Base-by-base conservation (phyloP, 2,797 vertebrate species). In the Phrynocephalus forsythii region DNA sequence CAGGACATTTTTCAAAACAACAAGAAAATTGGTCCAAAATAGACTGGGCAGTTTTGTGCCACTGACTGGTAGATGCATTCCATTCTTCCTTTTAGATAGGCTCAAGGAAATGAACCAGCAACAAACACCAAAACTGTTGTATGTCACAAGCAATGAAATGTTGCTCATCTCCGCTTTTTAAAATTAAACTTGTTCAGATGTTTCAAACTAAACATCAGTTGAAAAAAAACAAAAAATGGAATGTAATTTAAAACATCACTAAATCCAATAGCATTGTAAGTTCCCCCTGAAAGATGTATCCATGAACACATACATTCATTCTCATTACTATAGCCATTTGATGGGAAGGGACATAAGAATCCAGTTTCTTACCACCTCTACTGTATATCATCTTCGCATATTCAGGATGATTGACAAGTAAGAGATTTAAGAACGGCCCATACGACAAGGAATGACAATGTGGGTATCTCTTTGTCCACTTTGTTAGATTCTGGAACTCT, bases 381-480 rank as follows among this genome's bases (percentile, higher is more conserved):
- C 95, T 89, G 78, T 97, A 94, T 16, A 98, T 26, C 13, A 97
- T 96, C 95, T 98, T 98, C n/a, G 90, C 97, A 91, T 98, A 98
- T 83, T 98, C 97, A 3, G 98, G 97, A 63, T 98, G 97, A 88
- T 97, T 97, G 90, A 98, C 95, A 80, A 85, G 95, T 69, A 98
- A 88, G 67, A 94, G 83, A 71, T 91, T 92, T 50, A 96, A 0
- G 48, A 96, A 96, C 1, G 95, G 97, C 18, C 97, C 97, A 73
- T 97, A 88, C 97, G 97, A 98, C 3, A 98, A 0, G 1, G 94
- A 96, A 30, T 96, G 97, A 7, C 97, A 97, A 1, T 95, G 93
- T 0, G 97, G 97, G 60, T 97, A 98, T 30, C 94, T 48, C 24
- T 96, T 16, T 75, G 90, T 90, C 97, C 96, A 98, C 85, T 91